These are phyloP conservation scores for Omphaloscelis lunosa DNA, from an alignment of 2,888 invertebrate species.

Conservation along the genomic window DNA sequence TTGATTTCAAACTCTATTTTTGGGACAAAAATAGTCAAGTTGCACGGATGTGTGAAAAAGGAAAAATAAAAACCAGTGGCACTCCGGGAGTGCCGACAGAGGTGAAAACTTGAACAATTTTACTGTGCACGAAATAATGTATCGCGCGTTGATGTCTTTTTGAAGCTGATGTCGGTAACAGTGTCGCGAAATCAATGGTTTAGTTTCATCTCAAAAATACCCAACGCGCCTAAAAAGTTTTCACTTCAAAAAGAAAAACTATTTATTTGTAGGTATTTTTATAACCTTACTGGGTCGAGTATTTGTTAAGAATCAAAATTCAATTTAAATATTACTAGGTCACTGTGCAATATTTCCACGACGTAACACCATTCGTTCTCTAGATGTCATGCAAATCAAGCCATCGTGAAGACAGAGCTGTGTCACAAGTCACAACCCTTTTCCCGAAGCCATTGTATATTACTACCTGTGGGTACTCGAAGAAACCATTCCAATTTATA, in stretches of 20 bases:
- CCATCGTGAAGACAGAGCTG: not conserved
- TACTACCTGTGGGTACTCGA: constrained; percentile 1
- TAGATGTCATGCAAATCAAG: constrained; percentile 2
- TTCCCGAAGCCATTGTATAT: not conserved
- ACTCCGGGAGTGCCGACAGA: too few relatives aligned
- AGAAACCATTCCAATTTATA: constrained; percentile 44
- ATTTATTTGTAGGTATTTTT: not conserved
- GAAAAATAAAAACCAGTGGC: too few relatives aligned
- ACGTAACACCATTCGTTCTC: not conserved
- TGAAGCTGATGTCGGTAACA: too few relatives aligned
- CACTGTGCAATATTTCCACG: not conserved
- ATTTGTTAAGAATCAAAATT: not conserved
- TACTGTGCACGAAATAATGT: too few relatives aligned
- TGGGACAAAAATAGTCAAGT: too few relatives aligned
- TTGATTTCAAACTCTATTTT: not conserved
- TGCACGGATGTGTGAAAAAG: not conserved
- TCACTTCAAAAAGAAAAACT: too few relatives aligned
- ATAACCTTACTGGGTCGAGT: not conserved
- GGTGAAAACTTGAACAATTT: too few relatives aligned
- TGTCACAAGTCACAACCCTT: not conserved
- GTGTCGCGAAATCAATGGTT: too few relatives aligned
- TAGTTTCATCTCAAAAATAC: too few relatives aligned
- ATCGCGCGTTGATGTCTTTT: too few relatives aligned
- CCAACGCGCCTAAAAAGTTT: too few relatives aligned
- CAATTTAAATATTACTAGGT: not conserved